These are phyloP conservation scores for Pangasianodon gigas DNA, from an alignment of 2,113 vertebrate species.

Conservation along the genomic window DNA sequence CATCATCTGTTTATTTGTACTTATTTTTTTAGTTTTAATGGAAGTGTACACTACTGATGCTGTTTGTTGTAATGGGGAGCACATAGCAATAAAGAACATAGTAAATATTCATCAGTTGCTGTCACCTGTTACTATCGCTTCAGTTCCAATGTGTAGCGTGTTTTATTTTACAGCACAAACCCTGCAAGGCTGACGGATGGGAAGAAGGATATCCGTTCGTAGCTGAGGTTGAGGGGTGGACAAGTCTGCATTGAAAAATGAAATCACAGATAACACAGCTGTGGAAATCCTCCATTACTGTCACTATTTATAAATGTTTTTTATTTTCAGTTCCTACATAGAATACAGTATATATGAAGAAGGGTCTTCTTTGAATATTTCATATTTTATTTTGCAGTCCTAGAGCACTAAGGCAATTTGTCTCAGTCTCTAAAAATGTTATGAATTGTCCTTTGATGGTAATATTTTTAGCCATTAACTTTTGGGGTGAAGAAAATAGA, in stretches of 20 bases:
- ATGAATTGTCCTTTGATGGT: background rate
- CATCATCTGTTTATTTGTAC: conserved; percentile 62
- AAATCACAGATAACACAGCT: background rate
- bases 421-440: background rate
- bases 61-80: conserved; percentile 88
- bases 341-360: background rate
- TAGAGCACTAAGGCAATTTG: background rate
- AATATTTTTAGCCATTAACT: background rate
- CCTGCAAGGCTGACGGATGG: background rate
- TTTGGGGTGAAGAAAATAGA: background rate
- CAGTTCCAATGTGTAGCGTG: background rate
- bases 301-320: background rate
- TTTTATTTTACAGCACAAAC: background rate
- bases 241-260: background rate
- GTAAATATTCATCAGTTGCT: conserved; percentile 40
- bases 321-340: background rate
- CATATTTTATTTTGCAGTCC: background rate
- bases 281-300: conserved; percentile 1
- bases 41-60: conserved; percentile 89
- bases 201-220: background rate
- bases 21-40: conserved; percentile 69
- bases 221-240: background rate
- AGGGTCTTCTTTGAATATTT: background rate
- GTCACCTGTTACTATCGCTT: background rate
- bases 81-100: conserved; percentile 83